Evolutionary conservation across 1,140 invertebrate genomes (phyloP), one percentile per base, ranked within the genome.

Genomic region (Drosophila persimilis): DNA sequence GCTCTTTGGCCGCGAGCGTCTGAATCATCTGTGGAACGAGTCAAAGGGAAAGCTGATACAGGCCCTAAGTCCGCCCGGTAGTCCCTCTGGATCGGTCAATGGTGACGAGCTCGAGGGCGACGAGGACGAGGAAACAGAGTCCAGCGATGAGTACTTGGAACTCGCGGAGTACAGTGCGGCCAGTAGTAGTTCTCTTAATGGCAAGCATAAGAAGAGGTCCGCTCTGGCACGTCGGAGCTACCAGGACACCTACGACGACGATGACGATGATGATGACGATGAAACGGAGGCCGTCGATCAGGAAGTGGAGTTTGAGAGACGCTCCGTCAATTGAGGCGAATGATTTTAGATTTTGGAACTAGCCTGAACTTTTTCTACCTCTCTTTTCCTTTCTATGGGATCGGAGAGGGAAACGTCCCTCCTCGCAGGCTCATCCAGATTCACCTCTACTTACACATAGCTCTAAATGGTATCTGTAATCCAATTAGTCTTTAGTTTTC

Each of bases 21-120:
- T 95, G 92, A 95, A 96, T 47, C 95, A 95, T 78, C 97, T 98
- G 85, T 98, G 97, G 96, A 96, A 97, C 90, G 96, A 98, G 92
- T 95, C 96, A 17, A 97, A 97, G 92, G 96, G 95, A 3, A 94
- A 95, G 65, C 93, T 99, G 44, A 95, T 97, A 92, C 96, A 97
- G 92, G 97, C 97, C 5, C 93, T 98, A 9, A 97, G 96, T 76
- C 97, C 97, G 48, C 96, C 96, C 2, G 94, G 94, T 47, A 97
- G 95, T 73, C 96, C 96, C 5, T 93, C 91, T 53, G 89, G 92
- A 57, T 93, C 93, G 11, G 91, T 93, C 11, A 93, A 93, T 79
- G 93, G 93, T 63, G 93, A 93, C 85, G 92, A 93, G 73, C 92
- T 93, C 3, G 93, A 92, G 54, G 66, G 52, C 4, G 80, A 47